Evolutionary conservation across 1,140 invertebrate genomes (phyloP), one percentile per base, ranked within the genome.

Genomic region (Drosophila ohnishii): DNA sequence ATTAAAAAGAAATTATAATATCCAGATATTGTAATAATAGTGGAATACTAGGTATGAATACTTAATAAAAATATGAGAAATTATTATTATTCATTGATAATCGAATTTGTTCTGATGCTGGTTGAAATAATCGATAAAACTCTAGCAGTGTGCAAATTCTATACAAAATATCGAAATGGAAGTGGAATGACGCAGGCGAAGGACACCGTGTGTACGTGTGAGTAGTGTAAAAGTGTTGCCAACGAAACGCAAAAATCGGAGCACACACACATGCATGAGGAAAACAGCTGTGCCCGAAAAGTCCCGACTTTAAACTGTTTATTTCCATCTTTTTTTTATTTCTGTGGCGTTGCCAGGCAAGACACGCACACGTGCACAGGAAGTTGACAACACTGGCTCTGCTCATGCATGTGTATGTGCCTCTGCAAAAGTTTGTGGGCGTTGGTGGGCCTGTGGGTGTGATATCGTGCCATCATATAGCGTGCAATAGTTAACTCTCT

Each of bases 161-260:
- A 71, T 86, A 86, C 80, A 87, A 83, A 65, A 77, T 87, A 86
- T 86, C 84, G 83, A 75, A 86, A 83, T 83, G 80, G 51, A 14
- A 14, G 30, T 22, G 19, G 8, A 83, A 86, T 83, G 83, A 83
- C 83, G 83, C 83, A 87, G 78, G 83, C 78, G 83, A 85, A 85
- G 83, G 78, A 85, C 70, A 86, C 32, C 45, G 22, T 32, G 11
- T 50, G 10, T 11, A 10, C 5, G 14, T 37, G 39, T 32, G 13
- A 35, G n/a, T 35, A 64, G 37, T 42, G 80, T 75, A 64, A 77
- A 84, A 80, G 77, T 85, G 78, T 81, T 81, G 78, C 81, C 78
- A 85, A 39, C 75, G 57, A 58, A 75, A 74, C 25, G 53, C 10
- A 42, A 35, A 62, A 25, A 51, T 39, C 37, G 14, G 19, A 16